phyloP scores from a whole-genome alignment of 1,140 invertebrate genomes.

The Brachionus angularis region DNA sequence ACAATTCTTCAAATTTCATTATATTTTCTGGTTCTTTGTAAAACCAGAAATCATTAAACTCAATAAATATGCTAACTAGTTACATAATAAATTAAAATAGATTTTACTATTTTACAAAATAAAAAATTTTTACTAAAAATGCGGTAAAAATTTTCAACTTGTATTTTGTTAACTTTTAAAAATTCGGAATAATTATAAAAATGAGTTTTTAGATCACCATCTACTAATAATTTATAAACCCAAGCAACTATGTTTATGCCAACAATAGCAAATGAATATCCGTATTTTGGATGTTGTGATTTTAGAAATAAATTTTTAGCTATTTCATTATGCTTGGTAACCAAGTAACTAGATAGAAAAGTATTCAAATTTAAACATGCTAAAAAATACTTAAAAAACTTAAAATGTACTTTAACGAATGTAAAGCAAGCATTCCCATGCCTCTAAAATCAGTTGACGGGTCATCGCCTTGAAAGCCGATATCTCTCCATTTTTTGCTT shows the following conservation, averaged over 20 bases:
- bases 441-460: conserved; percentile 95
- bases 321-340: conserved; percentile 70
- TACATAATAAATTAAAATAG: conserved; percentile 44
- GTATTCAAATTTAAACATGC: conserved; percentile 1
- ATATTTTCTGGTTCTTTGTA: conserved; percentile 81
- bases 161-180: conserved; percentile 57
- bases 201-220: conserved; percentile 79
- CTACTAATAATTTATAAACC: conserved; percentile 73
- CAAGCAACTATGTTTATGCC: conserved; percentile 90
- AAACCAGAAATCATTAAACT: conserved; percentile 89
- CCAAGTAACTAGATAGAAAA: conserved; percentile 65
- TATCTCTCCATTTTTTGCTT: conserved; percentile 88
- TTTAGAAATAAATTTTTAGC: conserved; percentile 78
- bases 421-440: conserved; percentile 89
- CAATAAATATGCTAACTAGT: conserved; percentile 74
- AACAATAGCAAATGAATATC: conserved; percentile 67
- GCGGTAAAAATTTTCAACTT: conserved; percentile 78
- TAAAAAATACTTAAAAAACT: conserved; percentile 7
- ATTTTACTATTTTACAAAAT: background rate
- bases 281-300: conserved; percentile 77
- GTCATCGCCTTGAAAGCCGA: conserved; percentile 94
- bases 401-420: conserved; percentile 68
- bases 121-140: conserved; percentile 70
- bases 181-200: conserved; percentile 73
- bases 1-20: conserved; percentile 72